Evolutionary conservation across 2,888 invertebrate genomes (phyloP), one percentile per base, ranked within the genome.

Genomic region (Anticlea derivata): DNA sequence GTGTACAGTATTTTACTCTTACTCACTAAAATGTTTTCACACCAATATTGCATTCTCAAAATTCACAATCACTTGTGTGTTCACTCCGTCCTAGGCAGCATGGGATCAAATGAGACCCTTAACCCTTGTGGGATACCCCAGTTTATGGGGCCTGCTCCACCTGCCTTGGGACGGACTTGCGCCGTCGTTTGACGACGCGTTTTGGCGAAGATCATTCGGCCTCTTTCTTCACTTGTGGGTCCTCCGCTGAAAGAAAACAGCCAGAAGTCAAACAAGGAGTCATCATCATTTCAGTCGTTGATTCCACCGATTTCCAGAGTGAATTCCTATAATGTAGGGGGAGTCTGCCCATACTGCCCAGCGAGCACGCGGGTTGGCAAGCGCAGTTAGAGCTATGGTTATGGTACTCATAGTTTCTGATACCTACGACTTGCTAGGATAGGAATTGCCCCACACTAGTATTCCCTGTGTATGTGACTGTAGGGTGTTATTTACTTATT

Each of bases 111-210:
- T 3, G 13, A 6, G 35, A 33, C 44, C 44, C 45, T 17, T 2
- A n/a, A 1, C 20, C 11, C 7, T 7, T 1, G 7, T 22, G 27
- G 11, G 27, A 17, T 7, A 12, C 27, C 5, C 24, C 12, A 30
- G 17, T 30, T 13, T 40, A 53, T n/a, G 48, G 48, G 7, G 31
- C 58, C 75, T 66, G 82, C 65, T 80, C 83, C 41, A 66, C 53
- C 63, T 88, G 89, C 78, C 88, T 86, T 50, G 83, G 59, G 1
- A 85, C 76, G 73, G 87, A 82, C 74, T 90, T 90, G 81, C 87
- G 88, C 66, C 89, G 88, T 68, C 89, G 71, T 55, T 89, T 90
- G 66, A 87, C 88, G 83, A 81, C 89, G 87, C 90, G 90, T 70
- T 90, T 90, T 13, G 87, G 85, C 71, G 89, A 82, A 70, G 80